phyloP scores from a whole-genome alignment of 2,113 vertebrate genomes.

The Nanorana parkeri region DNA sequence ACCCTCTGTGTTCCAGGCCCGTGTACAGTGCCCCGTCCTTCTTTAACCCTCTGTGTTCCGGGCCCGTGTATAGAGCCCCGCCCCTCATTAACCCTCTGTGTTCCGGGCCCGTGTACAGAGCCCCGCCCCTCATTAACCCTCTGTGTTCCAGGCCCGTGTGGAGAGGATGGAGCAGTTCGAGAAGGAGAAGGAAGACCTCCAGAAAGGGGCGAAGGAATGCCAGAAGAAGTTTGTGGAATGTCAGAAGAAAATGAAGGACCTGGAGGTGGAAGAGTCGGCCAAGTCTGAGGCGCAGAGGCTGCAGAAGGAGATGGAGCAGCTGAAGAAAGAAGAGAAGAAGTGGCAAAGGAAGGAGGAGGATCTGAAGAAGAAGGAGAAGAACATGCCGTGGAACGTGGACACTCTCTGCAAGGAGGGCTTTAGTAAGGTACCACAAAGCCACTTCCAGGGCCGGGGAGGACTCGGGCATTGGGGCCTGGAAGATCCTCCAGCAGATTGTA shows the following conservation, averaged over 20 bases:
- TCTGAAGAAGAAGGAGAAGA: constrained; percentile 81
- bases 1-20: too few relatives aligned
- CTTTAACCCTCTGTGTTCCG: too few relatives aligned
- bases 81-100: too few relatives aligned
- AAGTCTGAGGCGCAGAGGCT: constrained; percentile 71
- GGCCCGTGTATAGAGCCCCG: too few relatives aligned
- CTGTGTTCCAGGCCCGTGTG: constrained; percentile 85
- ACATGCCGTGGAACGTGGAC: constrained; percentile 89
- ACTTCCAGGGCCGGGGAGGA: too few relatives aligned
- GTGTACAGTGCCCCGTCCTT: too few relatives aligned
- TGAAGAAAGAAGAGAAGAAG: constrained; percentile 76
- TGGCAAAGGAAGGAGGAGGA: constrained; percentile 80
- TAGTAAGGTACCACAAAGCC: constrained; percentile 78
- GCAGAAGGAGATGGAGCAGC: constrained; percentile 76
- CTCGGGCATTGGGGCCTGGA: too few relatives aligned
- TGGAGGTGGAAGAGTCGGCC: constrained; percentile 60
- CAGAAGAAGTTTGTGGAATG: constrained; percentile 74
- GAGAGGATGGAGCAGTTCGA: constrained; percentile 88
- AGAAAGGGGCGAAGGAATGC: constrained; percentile 75
- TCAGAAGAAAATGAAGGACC: constrained; percentile 73
- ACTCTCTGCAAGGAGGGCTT: constrained; percentile 90
- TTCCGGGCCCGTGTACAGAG: too few relatives aligned
- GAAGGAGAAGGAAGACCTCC: constrained; percentile 83
- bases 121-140: too few relatives aligned
- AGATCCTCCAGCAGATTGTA: too few relatives aligned